Evolutionary conservation across 2,797 vertebrate species (phyloP).

Genomic region (Chelon auratus): DNA sequence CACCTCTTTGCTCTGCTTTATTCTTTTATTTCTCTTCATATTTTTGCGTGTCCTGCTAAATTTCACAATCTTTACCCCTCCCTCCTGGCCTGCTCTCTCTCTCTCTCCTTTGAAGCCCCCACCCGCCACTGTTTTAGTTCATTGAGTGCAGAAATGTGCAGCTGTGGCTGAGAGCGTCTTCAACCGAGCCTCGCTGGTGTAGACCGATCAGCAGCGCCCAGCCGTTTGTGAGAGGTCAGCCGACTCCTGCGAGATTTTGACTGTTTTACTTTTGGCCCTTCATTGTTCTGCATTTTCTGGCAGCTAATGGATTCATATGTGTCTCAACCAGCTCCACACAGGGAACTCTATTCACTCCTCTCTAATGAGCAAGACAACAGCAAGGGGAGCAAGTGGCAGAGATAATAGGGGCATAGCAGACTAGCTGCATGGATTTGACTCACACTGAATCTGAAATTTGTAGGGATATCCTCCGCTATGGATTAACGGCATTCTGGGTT

Average conservation of each 20-base stretch:
- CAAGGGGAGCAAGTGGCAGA: slow-evolving; percentile 19
- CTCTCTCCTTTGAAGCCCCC: slow-evolving; percentile 4
- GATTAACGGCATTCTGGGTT: slow-evolving; percentile 14
- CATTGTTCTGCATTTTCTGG: slow-evolving; percentile 46
- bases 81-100: slow-evolving; percentile 11
- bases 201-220: slow-evolving; percentile 36
- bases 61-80: slow-evolving; percentile 15
- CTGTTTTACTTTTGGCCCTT: slow-evolving; percentile 33
- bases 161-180: slow-evolving; percentile 56
- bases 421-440: slow-evolving; percentile 27
- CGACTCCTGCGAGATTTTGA: slow-evolving; percentile 42
- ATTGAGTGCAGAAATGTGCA: slow-evolving; percentile 72
- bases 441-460: slow-evolving; percentile 6
- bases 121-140: slow-evolving; percentile 61
- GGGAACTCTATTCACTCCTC: slow-evolving; percentile 47
- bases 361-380: slow-evolving; percentile 50
- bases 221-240: slow-evolving; percentile 50
- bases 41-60: not conserved
- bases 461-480: slow-evolving; percentile 1
- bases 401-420: slow-evolving; percentile 29
- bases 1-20: not conserved
- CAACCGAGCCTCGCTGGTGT: slow-evolving; percentile 25
- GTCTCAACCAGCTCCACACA: slow-evolving; percentile 27
- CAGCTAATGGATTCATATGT: slow-evolving; percentile 42
- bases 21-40: slow-evolving; percentile 1